Evolutionary conservation across 2,113 vertebrate species (phyloP).

Genomic region (Gopherus evgoodei): DNA sequence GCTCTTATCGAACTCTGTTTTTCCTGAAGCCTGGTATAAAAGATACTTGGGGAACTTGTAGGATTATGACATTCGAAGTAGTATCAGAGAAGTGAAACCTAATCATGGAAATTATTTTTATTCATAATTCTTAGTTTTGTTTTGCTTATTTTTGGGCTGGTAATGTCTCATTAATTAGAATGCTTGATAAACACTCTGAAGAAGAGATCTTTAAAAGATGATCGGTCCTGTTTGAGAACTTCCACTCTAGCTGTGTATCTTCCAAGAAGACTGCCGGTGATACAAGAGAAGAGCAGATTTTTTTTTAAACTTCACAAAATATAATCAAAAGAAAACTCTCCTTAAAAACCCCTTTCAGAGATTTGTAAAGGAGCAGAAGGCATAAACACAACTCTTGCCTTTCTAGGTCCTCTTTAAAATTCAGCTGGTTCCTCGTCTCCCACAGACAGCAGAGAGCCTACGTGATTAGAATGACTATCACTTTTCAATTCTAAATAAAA

Average conservation of each 20-base stretch:
- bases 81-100: background rate
- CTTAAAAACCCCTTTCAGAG: background rate
- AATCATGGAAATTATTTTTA: background rate
- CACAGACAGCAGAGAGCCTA: background rate
- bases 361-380: background rate
- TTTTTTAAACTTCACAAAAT: background rate
- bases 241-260: background rate
- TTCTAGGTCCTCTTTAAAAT: background rate
- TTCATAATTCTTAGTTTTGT: background rate
- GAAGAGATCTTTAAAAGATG: background rate
- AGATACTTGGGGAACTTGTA: background rate
- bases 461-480: background rate
- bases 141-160: background rate
- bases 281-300: background rate
- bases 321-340: background rate
- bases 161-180: background rate
- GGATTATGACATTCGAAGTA: background rate
- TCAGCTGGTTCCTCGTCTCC: background rate
- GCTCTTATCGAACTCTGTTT: background rate
- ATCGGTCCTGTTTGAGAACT: background rate
- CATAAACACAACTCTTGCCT: background rate
- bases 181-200: background rate
- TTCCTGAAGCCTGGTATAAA: fast-evolving
- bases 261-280: background rate
- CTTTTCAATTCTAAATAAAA: background rate